Evolutionary conservation across 2,888 invertebrate species (phyloP), one percentile per base, ranked within the genome.

Genomic region (Choristoneura rosaceana): DNA sequence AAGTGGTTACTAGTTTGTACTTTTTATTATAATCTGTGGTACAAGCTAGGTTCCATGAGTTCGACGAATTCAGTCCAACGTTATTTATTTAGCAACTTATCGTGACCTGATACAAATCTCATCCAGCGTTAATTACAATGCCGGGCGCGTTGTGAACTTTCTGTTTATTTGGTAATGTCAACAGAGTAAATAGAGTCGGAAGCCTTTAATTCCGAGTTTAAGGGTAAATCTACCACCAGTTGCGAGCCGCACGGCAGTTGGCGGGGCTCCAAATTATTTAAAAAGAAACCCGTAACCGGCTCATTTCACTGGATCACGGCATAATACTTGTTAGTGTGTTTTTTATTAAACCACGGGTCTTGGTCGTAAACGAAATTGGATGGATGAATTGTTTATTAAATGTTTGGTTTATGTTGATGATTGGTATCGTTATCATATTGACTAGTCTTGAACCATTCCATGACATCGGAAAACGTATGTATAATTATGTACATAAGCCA

Each of bases 181-280:
- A 78, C 79, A 76, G 78, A 76, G 83, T 83, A 85, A 88, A 86
- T 87, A 84, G 82, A 86, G 82, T 81, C 75, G 82, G 81, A 81
- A 84, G 85, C 84, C 86, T 87, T 89, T 88, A 88, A 88, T 86
- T 84, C 82, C 78, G 80, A 80, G 73, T 75, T 89, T 89, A 88
- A 85, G 84, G 87, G 86, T 83, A 84, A 88, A 88, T 86, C 89
- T 85, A 83, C 92, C 91, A 93, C 92, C 89, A 92, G 92, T 93
- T 92, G 92, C 91, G 80, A 89, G 80, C 78, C 80, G 76, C 81
- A 80, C 79, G 79, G 79, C 76, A 76, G 81, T 84, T 93, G 93
- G 93, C 91, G 69, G 73, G 70, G 74, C 71, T 87, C 93, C 93
- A 93, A 92, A 92, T 92, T 90, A 92, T 92, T 92, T 92, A 88